Evolutionary conservation across 2,888 invertebrate species (phyloP), one percentile per base, ranked within the genome.

Genomic region (Iphiclides podalirius): DNA sequence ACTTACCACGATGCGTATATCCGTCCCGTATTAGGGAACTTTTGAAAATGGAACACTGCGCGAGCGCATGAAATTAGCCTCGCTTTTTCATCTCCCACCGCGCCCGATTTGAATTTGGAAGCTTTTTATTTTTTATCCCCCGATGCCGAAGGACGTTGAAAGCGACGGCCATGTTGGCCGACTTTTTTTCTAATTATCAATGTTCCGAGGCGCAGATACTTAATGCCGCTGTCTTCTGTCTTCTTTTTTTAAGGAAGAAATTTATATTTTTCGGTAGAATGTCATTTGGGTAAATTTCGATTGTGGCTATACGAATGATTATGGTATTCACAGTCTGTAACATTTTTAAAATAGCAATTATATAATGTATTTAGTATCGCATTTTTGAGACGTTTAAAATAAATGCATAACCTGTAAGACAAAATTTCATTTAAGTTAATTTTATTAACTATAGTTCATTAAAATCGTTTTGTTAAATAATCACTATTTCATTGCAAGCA

Each of bases 31-130:
- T 64, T 57, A n/a, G n/a, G n/a, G n/a, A 55, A 78, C 76, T 83
- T 82, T 84, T 73, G 76, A 81, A 81, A 83, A 76, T 75, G 78
- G 80, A 76, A 78, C 67, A 74, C 70, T 72, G 78, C 69, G 70
- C 78, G 80, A 79, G 76, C 74, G 80, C 81, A 80, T 75, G 80
- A 78, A 86, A 87, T 86, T 84, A 84, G 84, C 79, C 64, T 70
- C 76, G 79, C 81, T 84, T 81, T 83, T 84, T 83, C 77, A 72
- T 79, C 82, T 81, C 48, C 82, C 79, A 72, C 73, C 82, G 79
- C 78, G 71, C 56, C 61, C 66, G 76, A 80, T 85, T 85, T 83
- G 75, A 82, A 81, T 80, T 78, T 77, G 65, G 73, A 71, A 70
- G 61, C 64, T 67, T 70, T 77, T 75, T 75, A 67, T 66, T 72